Evolutionary conservation across 2,797 vertebrate species (phyloP).

Genomic region (Silurus lanzhouensis): DNA sequence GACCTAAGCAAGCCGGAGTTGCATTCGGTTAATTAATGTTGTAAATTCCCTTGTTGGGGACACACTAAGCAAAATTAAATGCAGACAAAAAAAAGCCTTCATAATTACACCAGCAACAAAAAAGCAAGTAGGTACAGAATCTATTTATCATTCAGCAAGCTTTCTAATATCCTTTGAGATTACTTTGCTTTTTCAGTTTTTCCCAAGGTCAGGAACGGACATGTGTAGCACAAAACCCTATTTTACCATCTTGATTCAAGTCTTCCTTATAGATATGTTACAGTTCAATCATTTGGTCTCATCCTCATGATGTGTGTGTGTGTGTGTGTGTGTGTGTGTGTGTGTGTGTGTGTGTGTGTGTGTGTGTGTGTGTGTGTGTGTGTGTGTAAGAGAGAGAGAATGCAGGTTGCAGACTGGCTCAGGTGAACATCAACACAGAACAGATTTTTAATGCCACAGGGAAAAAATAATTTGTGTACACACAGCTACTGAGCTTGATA

Average conservation of each 20-base stretch:
- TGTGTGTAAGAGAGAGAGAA: not conserved
- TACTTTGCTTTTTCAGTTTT: constrained; percentile 2
- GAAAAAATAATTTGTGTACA: not conserved
- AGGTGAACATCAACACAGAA: not conserved
- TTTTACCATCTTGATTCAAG: not conserved
- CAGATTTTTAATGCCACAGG: constrained; percentile 9
- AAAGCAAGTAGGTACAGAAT: not conserved
- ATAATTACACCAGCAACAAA: not conserved
- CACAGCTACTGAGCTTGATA: constrained; percentile 4
- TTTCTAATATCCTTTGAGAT: not conserved
- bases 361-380: not conserved
- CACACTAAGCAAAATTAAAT: constrained; percentile 29
- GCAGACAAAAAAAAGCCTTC: constrained; percentile 26
- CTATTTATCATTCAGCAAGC: not conserved
- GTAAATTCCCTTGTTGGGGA: constrained; percentile 47
- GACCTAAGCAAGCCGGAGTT: constrained; percentile 75
- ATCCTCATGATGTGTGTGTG: not conserved
- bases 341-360: not conserved
- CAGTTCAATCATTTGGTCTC: constrained; percentile 7
- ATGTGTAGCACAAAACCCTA: not conserved
- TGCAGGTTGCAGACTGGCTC: not conserved
- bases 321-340: too few species aligned
- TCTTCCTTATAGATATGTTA: not conserved
- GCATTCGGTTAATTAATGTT: constrained; percentile 75
- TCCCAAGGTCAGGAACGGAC: not conserved